Evolutionary conservation across 1,140 invertebrate genomes (phyloP), one percentile per base, ranked within the genome.

Genomic region (Dysdera silvatica): DNA sequence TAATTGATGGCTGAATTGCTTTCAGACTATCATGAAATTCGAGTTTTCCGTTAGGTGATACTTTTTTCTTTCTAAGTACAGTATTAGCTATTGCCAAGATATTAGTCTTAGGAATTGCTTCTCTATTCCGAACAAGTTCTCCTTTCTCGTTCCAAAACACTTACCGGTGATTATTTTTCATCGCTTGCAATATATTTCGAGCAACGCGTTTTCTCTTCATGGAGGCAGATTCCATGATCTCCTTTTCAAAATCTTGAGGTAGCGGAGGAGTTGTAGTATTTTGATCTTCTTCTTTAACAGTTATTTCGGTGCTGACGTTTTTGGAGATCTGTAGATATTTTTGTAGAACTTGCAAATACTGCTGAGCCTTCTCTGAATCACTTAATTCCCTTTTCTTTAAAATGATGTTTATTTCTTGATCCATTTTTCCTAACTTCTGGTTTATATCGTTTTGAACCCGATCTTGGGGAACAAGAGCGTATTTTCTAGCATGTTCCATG

Each of bases 401-500:
- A 35, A 35, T 49, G 10, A 26, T n/a, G 24, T 49, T 18, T 6
- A 24, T 48, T 24, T 47, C 5, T 7, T 4, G n/a, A 33, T 37
- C 28, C 0, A 49, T 35, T 18, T 32, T 32, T 20, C 20, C n/a
- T 33, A 52, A 32, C 4, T 52, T 8, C 35, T 52, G 16, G n/a
- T 33, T 32, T 14, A 10, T 20, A 52, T 20, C 5, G 16, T 31
- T n/a, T 12, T 5, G 28, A 12, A 35, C 4, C 16, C 32, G 12
- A 28, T 59, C 47, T 37, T 16, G 3, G 2, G 56, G 45, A 28
- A 59, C 31, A n/a, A 51, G 40, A 28, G 20, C 12, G 29, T 49
- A 28, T 51, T 59, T 49, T 28, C 40, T 59, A 37, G 8, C 20
- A 18, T 37, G 14, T 23, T 59, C 57, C 57, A 59, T 59, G 24